These are phyloP conservation scores for Microcebus lehilahytsara DNA, from an alignment of 2,113 vertebrate species.

Conservation along the genomic window DNA sequence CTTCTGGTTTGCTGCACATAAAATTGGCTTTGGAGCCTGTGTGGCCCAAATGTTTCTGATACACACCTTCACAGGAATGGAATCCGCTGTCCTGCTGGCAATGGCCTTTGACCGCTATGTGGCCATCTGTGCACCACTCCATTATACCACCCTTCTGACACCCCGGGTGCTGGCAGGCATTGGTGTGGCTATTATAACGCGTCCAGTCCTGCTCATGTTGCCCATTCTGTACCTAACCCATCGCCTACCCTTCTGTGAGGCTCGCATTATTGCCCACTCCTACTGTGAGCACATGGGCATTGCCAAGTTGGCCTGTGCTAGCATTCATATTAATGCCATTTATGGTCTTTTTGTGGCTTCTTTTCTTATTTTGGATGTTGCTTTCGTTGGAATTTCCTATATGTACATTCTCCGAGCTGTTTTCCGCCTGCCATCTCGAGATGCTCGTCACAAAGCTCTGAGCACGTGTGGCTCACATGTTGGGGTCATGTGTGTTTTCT, in stretches of 20 bases:
- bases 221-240: constrained; percentile 21
- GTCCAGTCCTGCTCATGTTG: background rate
- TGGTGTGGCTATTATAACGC: background rate
- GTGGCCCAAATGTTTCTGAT: constrained; percentile 69
- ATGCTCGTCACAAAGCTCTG: constrained; percentile 38
- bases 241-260: constrained; percentile 23
- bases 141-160: constrained; percentile 9
- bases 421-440: background rate
- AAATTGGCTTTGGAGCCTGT: constrained; percentile 57
- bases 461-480: constrained; percentile 52
- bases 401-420: background rate
- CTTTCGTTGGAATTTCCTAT: background rate
- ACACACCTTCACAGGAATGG: constrained; percentile 51
- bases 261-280: background rate
- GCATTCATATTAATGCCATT: background rate
- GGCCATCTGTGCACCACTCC: constrained; percentile 32
- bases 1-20: constrained; percentile 61
- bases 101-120: constrained; percentile 59
- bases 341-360: constrained; percentile 24
- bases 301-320: constrained; percentile 19
- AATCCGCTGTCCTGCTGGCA: constrained; percentile 28
- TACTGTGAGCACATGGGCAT: constrained; percentile 50
- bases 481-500: constrained; percentile 48
- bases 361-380: background rate
- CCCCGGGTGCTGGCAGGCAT: background rate